Base-by-base conservation (phyloP, 2,888 invertebrate genomes). In the Urechis unicinctus region DNA sequence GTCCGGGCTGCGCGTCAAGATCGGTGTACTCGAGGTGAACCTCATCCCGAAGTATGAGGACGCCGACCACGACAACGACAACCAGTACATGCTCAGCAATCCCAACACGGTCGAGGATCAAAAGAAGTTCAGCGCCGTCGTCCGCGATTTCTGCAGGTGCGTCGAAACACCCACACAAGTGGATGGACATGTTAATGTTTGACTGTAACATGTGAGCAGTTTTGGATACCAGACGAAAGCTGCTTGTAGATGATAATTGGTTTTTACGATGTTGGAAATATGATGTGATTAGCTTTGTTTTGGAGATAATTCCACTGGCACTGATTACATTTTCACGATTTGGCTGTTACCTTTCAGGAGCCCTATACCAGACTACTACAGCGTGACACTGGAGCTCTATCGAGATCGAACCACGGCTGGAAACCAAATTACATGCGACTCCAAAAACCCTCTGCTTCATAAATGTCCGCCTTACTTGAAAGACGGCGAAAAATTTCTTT, bases 1-100 rank as follows among this genome's bases (percentile, higher is more conserved):
- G 17, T 71, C 75, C 5, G 73, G 74, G 3, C 61, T 74, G 24
- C 49, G 68, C 60, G 67, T 76, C 24, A 69, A 70, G 50, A 64
- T 75, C 55, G 68, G 68, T 30, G 66, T 74, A 3, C 62, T 68
- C 5, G 68, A 70, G 9, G 65, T 73, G 3, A 70, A 66, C 61
- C 62, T 75, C 46, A 66, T 76, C 29, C 75, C 74, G 2, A 68
- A 71, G 53, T 76, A 73, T 58, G 67, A 66, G 26, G 76, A 76
- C 56, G 58, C 73, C 9, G 66, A 69, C 36, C 68, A 70, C 25
- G 59, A 63, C 2, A 70, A 71, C 54, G 75, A 76, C 55, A 66
- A 66, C 42, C 52, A 58, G 28, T 69, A 67, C 62, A 69, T 71
- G 57, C 58, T 63, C 29, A 42, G 48, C 5, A 58, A 55, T 9